These are phyloP conservation scores for Paramacrobiotus metropolitanus DNA, from an alignment of 1,140 invertebrate species.

Conservation along the genomic window DNA sequence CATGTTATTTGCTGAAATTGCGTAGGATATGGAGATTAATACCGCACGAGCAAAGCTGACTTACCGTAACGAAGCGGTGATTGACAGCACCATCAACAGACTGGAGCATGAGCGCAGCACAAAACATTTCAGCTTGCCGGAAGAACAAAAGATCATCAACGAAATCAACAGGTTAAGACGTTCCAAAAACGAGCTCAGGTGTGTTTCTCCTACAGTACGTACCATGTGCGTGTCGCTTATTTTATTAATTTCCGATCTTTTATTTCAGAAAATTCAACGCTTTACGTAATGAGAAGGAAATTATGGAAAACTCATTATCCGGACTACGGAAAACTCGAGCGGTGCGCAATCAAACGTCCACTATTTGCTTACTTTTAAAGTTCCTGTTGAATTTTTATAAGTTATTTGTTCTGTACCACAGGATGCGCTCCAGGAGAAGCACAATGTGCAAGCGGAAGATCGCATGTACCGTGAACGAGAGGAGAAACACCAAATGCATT, in stretches of 20 bases:
- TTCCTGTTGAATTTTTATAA: no score
- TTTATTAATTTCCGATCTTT: background rate
- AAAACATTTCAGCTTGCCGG: slow-evolving; percentile 19
- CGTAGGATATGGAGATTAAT: slow-evolving; percentile 4
- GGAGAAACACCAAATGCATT: no score
- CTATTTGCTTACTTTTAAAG: no score
- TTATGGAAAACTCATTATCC: background rate
- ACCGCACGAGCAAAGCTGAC: slow-evolving; percentile 7
- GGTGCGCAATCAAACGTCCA: background rate
- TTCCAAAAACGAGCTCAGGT: slow-evolving; percentile 21
- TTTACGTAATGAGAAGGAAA: background rate
- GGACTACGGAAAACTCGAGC: background rate
- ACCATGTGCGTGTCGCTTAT: no score
- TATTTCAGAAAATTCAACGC: background rate
- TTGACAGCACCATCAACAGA: slow-evolving; percentile 6
- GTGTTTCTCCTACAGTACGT: slow-evolving; percentile 9
- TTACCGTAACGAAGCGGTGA: slow-evolving; percentile 5
- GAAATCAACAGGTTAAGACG: slow-evolving; percentile 22
- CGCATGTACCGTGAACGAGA: no score
- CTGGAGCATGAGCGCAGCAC: slow-evolving; percentile 19
- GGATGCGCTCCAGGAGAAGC: no score
- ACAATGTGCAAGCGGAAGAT: no score
- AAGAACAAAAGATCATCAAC: slow-evolving; percentile 22
- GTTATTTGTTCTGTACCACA: no score
- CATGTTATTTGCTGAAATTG: no score